Conservation (phyloP, 2,113 vertebrate genomes). For the Phodopus roborovskii region DNA sequence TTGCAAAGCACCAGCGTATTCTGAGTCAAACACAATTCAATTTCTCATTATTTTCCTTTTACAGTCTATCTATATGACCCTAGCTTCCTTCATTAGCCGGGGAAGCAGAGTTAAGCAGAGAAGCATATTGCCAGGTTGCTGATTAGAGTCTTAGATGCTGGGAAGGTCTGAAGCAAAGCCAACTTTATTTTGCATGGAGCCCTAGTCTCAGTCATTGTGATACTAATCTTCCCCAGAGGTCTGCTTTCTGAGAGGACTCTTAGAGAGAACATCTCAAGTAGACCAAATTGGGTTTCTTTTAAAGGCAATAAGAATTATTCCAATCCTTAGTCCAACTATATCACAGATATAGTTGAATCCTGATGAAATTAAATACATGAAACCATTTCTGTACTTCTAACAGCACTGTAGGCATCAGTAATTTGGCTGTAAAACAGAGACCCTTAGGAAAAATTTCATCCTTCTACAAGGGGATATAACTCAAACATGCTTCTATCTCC, state of each 20-base stretch:
- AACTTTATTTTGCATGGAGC: not conserved
- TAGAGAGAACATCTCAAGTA: constrained; percentile 36
- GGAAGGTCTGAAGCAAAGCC: not conserved
- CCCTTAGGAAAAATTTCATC: not conserved
- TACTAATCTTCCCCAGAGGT: constrained; percentile 6
- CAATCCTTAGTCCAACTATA: not conserved
- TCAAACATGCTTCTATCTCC: not conserved
- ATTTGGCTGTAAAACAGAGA: not conserved
- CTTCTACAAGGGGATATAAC: not conserved
- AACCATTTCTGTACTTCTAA: not conserved
- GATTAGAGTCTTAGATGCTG: not conserved
- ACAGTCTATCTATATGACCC: not conserved
- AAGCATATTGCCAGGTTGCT: not conserved
- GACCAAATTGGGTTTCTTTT: not conserved
- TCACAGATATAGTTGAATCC: not conserved
- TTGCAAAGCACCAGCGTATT: constrained; percentile 13
- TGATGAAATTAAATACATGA: not conserved
- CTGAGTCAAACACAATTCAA: not conserved
- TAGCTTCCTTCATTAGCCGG: not conserved
- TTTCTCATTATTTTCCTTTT: constrained; percentile 13
- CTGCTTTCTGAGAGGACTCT: constrained; percentile 56
- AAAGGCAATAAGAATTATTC: not conserved
- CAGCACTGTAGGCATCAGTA: no score
- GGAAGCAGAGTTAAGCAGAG: not conserved
- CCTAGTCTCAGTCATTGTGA: not conserved